Percentiles rank a stretch among this genome's conserved stretches.
These are phyloP conservation scores for Callipepla squamata DNA, from an alignment of 2,113 vertebrate species.

Conservation along the genomic window DNA sequence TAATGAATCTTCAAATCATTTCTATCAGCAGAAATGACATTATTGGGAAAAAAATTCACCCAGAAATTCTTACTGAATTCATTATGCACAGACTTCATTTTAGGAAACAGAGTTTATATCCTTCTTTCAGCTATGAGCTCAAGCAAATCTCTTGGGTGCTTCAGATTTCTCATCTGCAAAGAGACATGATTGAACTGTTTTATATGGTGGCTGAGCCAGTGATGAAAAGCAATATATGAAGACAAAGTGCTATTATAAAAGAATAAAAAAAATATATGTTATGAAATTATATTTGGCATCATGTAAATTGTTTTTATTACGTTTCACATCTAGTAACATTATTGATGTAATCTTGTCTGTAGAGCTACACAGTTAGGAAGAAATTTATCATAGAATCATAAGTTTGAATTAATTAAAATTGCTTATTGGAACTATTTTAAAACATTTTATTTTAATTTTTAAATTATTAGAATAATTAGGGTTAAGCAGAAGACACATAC, in stretches of 20 bases:
- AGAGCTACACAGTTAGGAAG: neutral
- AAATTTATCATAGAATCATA: neutral
- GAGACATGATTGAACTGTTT: neutral
- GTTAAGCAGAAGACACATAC: neutral
- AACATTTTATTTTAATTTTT: neutral
- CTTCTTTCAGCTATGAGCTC: neutral
- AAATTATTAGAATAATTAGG: neutral
- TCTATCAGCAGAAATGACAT: neutral
- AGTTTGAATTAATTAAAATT: constrained; percentile 18
- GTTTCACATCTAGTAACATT: neutral
- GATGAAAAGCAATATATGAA: neutral
- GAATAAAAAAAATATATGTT: neutral
- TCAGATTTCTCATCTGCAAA: neutral
- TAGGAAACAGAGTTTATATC: neutral
- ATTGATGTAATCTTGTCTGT: neutral
- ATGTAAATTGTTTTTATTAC: neutral
- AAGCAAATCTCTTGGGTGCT: neutral
- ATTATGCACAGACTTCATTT: neutral
- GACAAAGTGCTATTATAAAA: neutral
- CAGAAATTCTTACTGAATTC: neutral
- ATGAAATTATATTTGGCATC: neutral
- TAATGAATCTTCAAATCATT: neutral
- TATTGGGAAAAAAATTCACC: neutral
- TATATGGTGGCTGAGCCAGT: neutral
- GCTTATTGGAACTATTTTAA: neutral